Base-by-base conservation (phyloP, 2,888 invertebrate species). In the Oscheius sp. region DNA sequence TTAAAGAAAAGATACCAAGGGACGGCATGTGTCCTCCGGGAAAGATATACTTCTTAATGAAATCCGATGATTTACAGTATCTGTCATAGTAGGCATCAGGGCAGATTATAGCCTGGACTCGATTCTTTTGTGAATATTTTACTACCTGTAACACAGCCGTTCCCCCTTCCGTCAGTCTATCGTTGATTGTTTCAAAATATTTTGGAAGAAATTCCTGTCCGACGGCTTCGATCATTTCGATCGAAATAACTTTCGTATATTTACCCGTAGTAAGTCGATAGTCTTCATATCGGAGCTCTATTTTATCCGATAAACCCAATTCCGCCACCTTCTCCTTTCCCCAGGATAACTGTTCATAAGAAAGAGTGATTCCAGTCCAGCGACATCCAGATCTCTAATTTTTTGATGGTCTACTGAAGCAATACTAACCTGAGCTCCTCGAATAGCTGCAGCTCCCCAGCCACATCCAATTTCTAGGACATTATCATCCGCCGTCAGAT, bases 161-260 rank as follows among this genome's bases (percentile, higher is more conserved):
- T 59, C 83, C 83, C 14, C 78, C 78, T 17, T 74, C 68, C 20
- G 62, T 33, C 47, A 83, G 63, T 17, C 80, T 61, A 33, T 80
- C 77, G 26, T 70, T 56, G 67, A 83, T 72, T 12, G 74, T 72
- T 57, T 74, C 70, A 72, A 83, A 83, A 67, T 79, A 83, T 33
- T 71, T 68, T 12, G 80, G 79, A 30, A 83, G 72, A 68, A 75
- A 83, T 33, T 78, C 72, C 50, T 81, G 75, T 2, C 83, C 83
- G 14, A 83, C 83, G 1, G 81, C 81, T 68, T 83, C 83, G 67
- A 83, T 80, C 83, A 83, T 83, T 56, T 83, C 83, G 14, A 83
- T 72, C 0, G 81, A 76, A 24, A 82, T 17, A 1, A 83, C 67
- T 20, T 74, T 72, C 32, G 75, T 72, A 71, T 73, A 83, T 32